A percentile compares a stretch with the other conserved stretches of the same genome.
Evolutionary conservation across 2,888 invertebrate species (phyloP).

Genomic region (Archips crataeganus): DNA sequence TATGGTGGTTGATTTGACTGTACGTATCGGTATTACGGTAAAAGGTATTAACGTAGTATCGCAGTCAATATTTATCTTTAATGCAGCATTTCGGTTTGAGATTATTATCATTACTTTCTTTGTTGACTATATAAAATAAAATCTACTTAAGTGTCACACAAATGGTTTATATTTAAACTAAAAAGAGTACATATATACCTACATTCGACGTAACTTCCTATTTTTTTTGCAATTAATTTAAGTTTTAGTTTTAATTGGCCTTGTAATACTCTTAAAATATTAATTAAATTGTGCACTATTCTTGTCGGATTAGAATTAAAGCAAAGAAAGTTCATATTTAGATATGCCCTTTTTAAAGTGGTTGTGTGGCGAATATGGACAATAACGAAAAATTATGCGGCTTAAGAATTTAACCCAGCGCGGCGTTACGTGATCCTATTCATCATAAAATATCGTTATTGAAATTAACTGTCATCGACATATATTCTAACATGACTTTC

Average conservation of each 20-base stretch:
- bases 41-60: too few species aligned
- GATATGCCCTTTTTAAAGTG: too few species aligned
- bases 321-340: too few species aligned
- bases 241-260: conserved; percentile 15
- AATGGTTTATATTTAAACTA: not conserved
- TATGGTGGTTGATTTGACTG: too few species aligned
- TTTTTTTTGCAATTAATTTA: conserved; percentile 9
- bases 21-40: too few species aligned
- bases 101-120: not conserved
- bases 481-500: too few species aligned
- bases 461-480: too few species aligned
- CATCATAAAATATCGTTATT: too few species aligned
- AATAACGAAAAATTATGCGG: too few species aligned
- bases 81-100: not conserved
- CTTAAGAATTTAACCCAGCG: too few species aligned
- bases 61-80: not conserved
- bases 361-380: too few species aligned
- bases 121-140: not conserved
- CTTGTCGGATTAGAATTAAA: not conserved
- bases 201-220: not conserved
- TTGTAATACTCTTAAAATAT: conserved; percentile 4
- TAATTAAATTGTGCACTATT: not conserved
- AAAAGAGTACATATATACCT: not conserved
- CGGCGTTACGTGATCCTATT: too few species aligned
- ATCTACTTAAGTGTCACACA: not conserved